phyloP scores from a whole-genome alignment of 2,888 invertebrate species.

The Deilephila elpenor region DNA sequence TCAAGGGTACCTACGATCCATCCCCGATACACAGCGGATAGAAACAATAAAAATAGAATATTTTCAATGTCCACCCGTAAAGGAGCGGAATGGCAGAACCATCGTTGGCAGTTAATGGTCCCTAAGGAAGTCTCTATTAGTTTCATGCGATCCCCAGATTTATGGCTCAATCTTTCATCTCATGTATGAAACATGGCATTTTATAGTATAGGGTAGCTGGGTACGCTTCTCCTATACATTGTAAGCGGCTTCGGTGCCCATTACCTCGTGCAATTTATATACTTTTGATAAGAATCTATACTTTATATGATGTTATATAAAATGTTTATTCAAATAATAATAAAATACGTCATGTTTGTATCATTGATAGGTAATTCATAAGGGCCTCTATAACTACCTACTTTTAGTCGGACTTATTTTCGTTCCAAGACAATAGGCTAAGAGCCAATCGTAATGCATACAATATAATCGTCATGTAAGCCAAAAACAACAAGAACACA shows the following conservation, averaged over 20 bases:
- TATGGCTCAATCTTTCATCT: slow-evolving; percentile 62
- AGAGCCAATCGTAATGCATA: too few species aligned
- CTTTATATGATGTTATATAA: neutral
- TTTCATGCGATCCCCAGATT: slow-evolving; percentile 62
- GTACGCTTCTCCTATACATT: slow-evolving; percentile 38
- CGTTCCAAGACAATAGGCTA: too few species aligned
- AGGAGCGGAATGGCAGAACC: slow-evolving; percentile 43
- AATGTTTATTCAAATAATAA: neutral
- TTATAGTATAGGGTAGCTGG: slow-evolving; percentile 36
- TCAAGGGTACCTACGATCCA: neutral
- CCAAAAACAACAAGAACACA: too few species aligned
- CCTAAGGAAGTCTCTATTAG: slow-evolving; percentile 68
- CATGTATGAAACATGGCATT: slow-evolving; percentile 50
- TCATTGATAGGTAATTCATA: neutral
- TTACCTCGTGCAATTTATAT: slow-evolving; percentile 22
- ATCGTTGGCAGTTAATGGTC: slow-evolving; percentile 63
- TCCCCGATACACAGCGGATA: slow-evolving; percentile 2
- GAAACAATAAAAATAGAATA: slow-evolving; percentile 39
- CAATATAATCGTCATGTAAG: too few species aligned
- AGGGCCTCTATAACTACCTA: neutral
- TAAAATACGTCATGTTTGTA: neutral
- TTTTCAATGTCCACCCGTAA: slow-evolving; percentile 13
- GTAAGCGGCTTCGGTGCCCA: slow-evolving; percentile 38
- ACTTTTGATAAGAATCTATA: neutral
- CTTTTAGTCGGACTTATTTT: too few species aligned